Conservation (phyloP, 2,888 invertebrate species). For the Mycalesis mineus region DNA sequence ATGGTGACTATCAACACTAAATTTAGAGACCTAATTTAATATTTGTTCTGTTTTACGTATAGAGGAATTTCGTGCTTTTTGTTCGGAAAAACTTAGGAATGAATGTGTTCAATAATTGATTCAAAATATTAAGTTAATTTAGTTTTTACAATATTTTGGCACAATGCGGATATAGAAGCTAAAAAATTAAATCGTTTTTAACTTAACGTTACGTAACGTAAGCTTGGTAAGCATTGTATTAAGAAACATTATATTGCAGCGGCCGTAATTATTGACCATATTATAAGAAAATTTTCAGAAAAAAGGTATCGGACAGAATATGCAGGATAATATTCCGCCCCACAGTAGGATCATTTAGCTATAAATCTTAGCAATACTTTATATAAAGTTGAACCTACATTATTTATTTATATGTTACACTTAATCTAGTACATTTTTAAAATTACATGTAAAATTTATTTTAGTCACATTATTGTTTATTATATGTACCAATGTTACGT, state of each 20-base stretch:
- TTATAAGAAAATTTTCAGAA: background rate
- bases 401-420: conserved; percentile 73
- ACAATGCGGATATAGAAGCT: conserved; percentile 66
- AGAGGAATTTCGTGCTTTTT: conserved; percentile 35
- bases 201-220: background rate
- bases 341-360: conserved; percentile 8
- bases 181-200: conserved; percentile 6
- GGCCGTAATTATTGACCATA: too few relatives aligned
- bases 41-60: conserved; percentile 69
- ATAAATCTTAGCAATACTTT: conserved; percentile 40
- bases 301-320: background rate
- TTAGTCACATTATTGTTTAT: conserved; percentile 76
- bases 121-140: conserved; percentile 14
- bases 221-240: background rate
- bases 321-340: conserved; percentile 7
- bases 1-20: conserved; percentile 81
- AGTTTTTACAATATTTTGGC: conserved; percentile 63
- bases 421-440: conserved; percentile 72
- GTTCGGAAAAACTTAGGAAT: conserved; percentile 16
- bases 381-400: conserved; percentile 71
- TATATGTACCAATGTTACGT: conserved; percentile 78
- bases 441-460: conserved; percentile 76
- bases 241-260: background rate
- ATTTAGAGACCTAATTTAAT: conserved; percentile 56
- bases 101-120: conserved; percentile 21